Conservation (phyloP, 2,888 invertebrate species). For the Xiphydria camelus region DNA sequence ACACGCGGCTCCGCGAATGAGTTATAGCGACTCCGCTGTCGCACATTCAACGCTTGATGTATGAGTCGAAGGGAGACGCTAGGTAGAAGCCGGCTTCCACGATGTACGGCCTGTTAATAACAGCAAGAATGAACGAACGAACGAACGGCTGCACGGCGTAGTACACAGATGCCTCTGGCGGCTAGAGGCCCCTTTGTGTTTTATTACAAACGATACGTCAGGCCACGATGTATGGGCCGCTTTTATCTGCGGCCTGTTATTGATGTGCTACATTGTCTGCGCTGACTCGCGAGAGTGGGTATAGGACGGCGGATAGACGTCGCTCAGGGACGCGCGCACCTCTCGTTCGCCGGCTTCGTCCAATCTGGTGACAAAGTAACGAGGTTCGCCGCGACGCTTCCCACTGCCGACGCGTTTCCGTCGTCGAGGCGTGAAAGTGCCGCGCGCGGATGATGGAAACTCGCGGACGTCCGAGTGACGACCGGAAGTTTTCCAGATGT, state of each 20-base stretch:
- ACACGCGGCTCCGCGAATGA: slow-evolving; percentile 48
- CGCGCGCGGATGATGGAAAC: no score
- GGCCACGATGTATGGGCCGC: slow-evolving; percentile 51
- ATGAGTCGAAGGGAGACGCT: slow-evolving; percentile 49
- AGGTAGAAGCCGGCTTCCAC: slow-evolving; percentile 41
- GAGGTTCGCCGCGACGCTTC: neutral
- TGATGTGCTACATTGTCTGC: slow-evolving; percentile 56
- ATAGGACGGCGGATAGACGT: slow-evolving; percentile 46
- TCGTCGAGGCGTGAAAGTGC: no score
- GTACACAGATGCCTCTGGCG: slow-evolving; percentile 49
- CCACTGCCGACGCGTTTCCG: no score
- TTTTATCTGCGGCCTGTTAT: slow-evolving; percentile 55
- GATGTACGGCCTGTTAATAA: slow-evolving; percentile 52
- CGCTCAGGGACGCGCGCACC: slow-evolving; percentile 13
- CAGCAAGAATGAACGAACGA: slow-evolving; percentile 43
- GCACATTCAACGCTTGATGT: slow-evolving; percentile 52
- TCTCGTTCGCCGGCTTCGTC: neutral
- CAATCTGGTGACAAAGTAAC: neutral
- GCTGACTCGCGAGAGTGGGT: slow-evolving; percentile 46
- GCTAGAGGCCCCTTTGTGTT: slow-evolving; percentile 52
- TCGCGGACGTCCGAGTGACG: no score
- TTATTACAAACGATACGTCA: slow-evolving; percentile 58
- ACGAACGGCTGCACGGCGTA: slow-evolving; percentile 34
- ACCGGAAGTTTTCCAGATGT: no score
- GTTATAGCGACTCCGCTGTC: slow-evolving; percentile 52